Percentiles rank a stretch among this genome's conserved stretches.
Evolutionary conservation across 2,888 invertebrate species (phyloP).

Genomic region (Stenodema calcarata): DNA sequence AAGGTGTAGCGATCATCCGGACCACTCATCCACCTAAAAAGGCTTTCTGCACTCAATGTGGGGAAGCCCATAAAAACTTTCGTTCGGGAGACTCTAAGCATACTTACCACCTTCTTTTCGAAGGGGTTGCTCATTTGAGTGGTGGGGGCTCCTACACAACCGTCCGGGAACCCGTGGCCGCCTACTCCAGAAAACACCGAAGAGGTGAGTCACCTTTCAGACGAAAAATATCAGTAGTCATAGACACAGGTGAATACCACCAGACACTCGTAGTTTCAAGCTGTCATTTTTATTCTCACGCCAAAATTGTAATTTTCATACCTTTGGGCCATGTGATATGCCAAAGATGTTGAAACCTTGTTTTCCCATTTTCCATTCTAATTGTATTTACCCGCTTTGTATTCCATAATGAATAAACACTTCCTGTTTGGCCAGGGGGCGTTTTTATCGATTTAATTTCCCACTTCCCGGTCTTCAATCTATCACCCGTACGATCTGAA

Average conservation of each 20-base stretch:
- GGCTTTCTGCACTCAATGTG: no score
- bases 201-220: neutral
- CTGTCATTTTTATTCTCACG: neutral
- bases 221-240: neutral
- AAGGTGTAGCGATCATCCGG: no score
- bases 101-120: neutral
- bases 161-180: neutral
- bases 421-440: neutral
- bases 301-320: neutral
- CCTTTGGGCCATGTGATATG: neutral
- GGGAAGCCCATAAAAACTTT: no score
- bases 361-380: neutral
- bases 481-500: no score
- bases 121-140: neutral
- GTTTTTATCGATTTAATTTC: neutral
- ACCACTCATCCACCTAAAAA: no score
- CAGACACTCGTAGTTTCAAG: neutral
- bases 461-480: neutral
- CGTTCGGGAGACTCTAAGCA: no score
- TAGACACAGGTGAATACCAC: neutral
- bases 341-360: neutral
- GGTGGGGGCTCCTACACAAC: neutral
- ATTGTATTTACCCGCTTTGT: neutral
- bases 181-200: neutral
- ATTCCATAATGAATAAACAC: neutral